A percentile compares a stretch with the other conserved stretches of the same genome.
Conservation (phyloP, 2,113 vertebrate genomes). For the Cinclus mexicanus region DNA sequence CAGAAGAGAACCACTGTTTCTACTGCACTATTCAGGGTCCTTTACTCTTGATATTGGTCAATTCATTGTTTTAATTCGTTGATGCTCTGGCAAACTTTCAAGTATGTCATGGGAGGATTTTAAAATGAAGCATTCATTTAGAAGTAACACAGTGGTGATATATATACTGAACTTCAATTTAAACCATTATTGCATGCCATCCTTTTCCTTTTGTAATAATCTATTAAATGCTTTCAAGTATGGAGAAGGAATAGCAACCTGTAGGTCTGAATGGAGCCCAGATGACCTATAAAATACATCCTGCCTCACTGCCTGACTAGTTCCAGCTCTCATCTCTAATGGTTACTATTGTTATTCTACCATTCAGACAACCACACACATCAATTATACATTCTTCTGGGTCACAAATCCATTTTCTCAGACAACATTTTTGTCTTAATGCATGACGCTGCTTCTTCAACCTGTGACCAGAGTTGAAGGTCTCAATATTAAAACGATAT, state of each 20-base stretch:
- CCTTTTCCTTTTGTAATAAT: conserved; percentile 78
- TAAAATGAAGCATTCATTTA: conserved; percentile 68
- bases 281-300: conserved; percentile 79
- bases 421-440: conserved; percentile 52
- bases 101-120: conserved; percentile 58
- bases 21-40: not conserved
- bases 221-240: conserved; percentile 83
- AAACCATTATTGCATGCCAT: conserved; percentile 74
- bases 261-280: conserved; percentile 80
- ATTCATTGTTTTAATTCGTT: conserved; percentile 61
- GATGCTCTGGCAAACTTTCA: conserved; percentile 60
- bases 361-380: conserved; percentile 64
- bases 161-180: conserved; percentile 72
- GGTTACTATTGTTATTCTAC: conserved; percentile 76
- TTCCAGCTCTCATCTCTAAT: conserved; percentile 75
- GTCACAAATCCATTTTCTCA: conserved; percentile 63
- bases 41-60: conserved; percentile 26
- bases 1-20: not conserved
- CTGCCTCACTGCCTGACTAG: conserved; percentile 71
- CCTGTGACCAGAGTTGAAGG: conserved; percentile 24
- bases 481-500: not conserved
- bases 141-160: conserved; percentile 64
- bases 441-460: conserved; percentile 15
- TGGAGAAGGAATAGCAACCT: conserved; percentile 79
- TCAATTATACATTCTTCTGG: conserved; percentile 73